A percentile compares a stretch with the other conserved stretches of the same genome.
Conservation (phyloP, 2,888 invertebrate species). For the Arctia plantaginis region DNA sequence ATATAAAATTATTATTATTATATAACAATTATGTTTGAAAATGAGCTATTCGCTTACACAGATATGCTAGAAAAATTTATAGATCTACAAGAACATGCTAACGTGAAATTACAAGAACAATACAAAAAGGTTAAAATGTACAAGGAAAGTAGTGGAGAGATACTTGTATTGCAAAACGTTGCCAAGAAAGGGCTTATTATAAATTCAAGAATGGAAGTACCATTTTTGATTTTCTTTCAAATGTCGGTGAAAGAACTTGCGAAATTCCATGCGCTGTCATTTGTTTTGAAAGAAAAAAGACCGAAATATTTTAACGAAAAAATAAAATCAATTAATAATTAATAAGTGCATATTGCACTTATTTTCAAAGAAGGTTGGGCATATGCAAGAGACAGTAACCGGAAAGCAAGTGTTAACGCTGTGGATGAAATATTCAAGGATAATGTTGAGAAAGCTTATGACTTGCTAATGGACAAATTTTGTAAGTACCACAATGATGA, state of each 20-base stretch:
- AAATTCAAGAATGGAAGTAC: background rate
- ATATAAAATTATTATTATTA: no score
- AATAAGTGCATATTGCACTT: no score
- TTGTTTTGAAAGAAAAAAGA: slow-evolving; percentile 5
- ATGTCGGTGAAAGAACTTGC: slow-evolving; percentile 1
- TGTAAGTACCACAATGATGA: slow-evolving; percentile 50
- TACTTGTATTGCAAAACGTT: background rate
- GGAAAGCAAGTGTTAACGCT: slow-evolving; percentile 33
- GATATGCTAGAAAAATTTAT: slow-evolving; percentile 59
- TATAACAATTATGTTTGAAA: slow-evolving; percentile 50
- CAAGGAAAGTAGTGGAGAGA: slow-evolving; percentile 4
- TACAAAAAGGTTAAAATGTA: slow-evolving; percentile 61
- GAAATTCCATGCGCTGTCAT: slow-evolving; percentile 10
- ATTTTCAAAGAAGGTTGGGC: slow-evolving; percentile 54
- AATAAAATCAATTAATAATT: slow-evolving; percentile 8
- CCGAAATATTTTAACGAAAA: slow-evolving; percentile 11
- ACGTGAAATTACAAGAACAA: slow-evolving; percentile 58
- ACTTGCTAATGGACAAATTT: slow-evolving; percentile 46
- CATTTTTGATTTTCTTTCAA: background rate
- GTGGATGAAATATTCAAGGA: slow-evolving; percentile 48
- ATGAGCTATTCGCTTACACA: slow-evolving; percentile 62
- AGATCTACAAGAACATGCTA: slow-evolving; percentile 60
- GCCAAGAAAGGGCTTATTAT: background rate
- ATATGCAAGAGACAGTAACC: slow-evolving; percentile 42
- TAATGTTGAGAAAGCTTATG: slow-evolving; percentile 44